phyloP scores from a whole-genome alignment of 2,113 vertebrate genomes.

The Strigops habroptila region DNA sequence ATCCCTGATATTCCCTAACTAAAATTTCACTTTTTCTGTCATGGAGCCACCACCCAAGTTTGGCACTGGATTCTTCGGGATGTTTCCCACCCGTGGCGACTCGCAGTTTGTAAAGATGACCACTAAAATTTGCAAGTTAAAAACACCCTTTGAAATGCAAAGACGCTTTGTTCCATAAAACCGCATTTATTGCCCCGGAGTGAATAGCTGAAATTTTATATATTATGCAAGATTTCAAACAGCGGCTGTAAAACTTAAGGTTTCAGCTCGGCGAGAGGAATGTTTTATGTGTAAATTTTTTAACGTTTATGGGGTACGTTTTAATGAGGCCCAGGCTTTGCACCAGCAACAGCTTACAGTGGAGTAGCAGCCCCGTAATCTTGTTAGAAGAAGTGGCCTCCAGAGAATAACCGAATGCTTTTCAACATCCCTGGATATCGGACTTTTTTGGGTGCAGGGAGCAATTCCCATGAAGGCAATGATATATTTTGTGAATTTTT shows the following conservation, averaged over 20 bases:
- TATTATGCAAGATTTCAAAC: conserved; percentile 80
- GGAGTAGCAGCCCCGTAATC: conserved; percentile 24
- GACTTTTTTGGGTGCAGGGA: background rate
- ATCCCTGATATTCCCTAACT: background rate
- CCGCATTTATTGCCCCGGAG: conserved; percentile 71
- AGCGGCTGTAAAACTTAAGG: conserved; percentile 71
- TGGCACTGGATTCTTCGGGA: background rate
- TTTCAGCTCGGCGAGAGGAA: conserved; percentile 70
- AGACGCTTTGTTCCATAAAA: conserved; percentile 77
- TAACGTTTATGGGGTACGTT: conserved; percentile 75
- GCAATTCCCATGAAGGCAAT: background rate
- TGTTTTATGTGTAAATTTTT: conserved; percentile 82
- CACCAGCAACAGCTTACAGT: conserved; percentile 61
- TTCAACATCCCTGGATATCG: background rate
- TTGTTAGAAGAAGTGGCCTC: conserved; percentile 55
- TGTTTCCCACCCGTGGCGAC: background rate
- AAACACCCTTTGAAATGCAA: conserved; percentile 76
- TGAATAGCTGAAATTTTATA: conserved; percentile 77
- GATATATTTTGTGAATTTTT: background rate
- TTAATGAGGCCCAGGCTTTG: conserved; percentile 76
- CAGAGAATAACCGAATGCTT: conserved; percentile 21
- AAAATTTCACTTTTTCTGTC: background rate
- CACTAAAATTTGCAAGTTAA: conserved; percentile 80
- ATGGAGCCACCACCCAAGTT: background rate
- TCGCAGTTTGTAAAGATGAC: conserved; percentile 73